These are phyloP conservation scores for Dasysyrphus tricinctus DNA, from an alignment of 2,888 invertebrate genomes.

Conservation along the genomic window DNA sequence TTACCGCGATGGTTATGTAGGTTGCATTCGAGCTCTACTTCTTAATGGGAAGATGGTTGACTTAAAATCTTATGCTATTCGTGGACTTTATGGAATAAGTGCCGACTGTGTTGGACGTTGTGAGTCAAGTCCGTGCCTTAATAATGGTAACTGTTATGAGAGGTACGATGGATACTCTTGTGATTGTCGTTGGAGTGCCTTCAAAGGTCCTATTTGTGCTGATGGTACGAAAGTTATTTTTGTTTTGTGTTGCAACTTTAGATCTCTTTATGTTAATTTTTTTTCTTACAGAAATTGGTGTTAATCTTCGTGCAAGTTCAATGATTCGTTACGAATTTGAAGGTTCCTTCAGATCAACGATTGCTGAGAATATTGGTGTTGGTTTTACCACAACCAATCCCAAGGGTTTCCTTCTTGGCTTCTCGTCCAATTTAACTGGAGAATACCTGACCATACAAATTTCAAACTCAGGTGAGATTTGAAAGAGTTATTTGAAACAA, in stretches of 20 bases:
- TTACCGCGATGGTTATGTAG: conserved; percentile 96
- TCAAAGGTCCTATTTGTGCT: conserved; percentile 98
- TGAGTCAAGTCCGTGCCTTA: conserved; percentile 95
- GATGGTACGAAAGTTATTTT: conserved; percentile 86
- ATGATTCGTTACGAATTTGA: conserved; percentile 96
- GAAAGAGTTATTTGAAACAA: neutral
- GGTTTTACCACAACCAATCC: conserved; percentile 98
- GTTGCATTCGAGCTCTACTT: conserved; percentile 94
- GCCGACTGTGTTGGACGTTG: conserved; percentile 96
- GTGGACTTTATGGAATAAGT: conserved; percentile 89
- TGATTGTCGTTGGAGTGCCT: conserved; percentile 98
- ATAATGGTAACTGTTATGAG: conserved; percentile 97
- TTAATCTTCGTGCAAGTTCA: conserved; percentile 95
- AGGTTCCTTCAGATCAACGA: conserved; percentile 95
- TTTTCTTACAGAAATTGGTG: conserved; percentile 92
- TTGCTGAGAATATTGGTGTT: conserved; percentile 94
- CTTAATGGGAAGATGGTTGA: conserved; percentile 94
- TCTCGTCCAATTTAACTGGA: conserved; percentile 92
- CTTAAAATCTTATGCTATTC: conserved; percentile 88
- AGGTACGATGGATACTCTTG: conserved; percentile 95
- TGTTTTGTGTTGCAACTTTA: neutral
- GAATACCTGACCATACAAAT: conserved; percentile 97
- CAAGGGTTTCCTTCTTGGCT: conserved; percentile 96
- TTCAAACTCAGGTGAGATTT: conserved; percentile 91
- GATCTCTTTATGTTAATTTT: too few species aligned